These are phyloP conservation scores for Brachionichthys hirsutus DNA, from an alignment of 2,113 vertebrate species.

Conservation along the genomic window DNA sequence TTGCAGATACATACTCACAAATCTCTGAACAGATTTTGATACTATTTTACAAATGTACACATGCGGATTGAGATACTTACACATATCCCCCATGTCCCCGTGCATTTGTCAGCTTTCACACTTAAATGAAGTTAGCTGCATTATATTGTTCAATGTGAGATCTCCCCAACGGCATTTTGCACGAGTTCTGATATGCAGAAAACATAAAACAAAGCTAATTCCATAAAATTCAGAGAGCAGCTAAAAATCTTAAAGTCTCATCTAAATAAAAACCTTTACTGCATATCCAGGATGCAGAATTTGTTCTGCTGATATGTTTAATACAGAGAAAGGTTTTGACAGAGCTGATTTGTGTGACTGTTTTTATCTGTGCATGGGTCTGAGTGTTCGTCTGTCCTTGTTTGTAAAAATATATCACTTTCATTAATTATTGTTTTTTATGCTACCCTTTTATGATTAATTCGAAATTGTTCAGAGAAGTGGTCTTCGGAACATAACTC, in stretches of 20 bases:
- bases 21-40: no score
- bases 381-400: constrained; percentile 13
- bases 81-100: no score
- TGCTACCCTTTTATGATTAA: constrained; percentile 1
- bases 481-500: no score
- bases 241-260: constrained; percentile 43
- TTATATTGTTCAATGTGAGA: constrained; percentile 31
- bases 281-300: constrained; percentile 29
- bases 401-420: constrained; percentile 15
- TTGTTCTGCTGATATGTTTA: constrained; percentile 49
- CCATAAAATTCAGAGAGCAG: constrained; percentile 47
- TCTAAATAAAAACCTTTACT: constrained; percentile 44
- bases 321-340: constrained; percentile 7
- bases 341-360: no score
- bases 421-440: constrained; percentile 28
- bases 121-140: constrained; percentile 32
- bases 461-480: no score
- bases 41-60: no score
- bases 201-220: constrained; percentile 49
- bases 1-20: no score
- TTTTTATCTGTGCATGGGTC: constrained; percentile 2
- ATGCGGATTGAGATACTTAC: no score
- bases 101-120: constrained; percentile 15
- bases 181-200: constrained; percentile 17
- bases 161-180: constrained; percentile 11